A percentile compares a stretch with the other conserved stretches of the same genome.
Evolutionary conservation across 37 sponge, comb jelly and placozoan genomes (phyloP).

Genomic region (Spongia lamella): DNA sequence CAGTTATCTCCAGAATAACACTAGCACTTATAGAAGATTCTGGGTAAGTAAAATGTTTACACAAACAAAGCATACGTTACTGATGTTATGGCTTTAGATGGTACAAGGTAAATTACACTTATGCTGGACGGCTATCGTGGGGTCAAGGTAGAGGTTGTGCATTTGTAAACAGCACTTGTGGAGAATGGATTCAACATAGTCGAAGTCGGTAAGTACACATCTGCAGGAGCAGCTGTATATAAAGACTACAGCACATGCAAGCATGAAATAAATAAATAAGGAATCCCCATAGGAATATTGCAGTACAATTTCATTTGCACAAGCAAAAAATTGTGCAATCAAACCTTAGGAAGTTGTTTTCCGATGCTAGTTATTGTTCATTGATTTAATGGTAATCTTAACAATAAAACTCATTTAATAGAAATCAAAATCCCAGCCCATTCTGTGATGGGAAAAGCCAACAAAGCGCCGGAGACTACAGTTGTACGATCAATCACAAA

Average conservation of each 20-base stretch:
- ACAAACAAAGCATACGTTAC: background rate
- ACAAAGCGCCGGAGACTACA: background rate
- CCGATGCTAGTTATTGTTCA: too few species aligned
- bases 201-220: background rate
- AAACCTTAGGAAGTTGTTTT: too few species aligned
- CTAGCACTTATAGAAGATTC: slow-evolving; percentile 72
- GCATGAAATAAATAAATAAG: background rate
- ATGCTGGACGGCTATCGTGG: slow-evolving; percentile 40
- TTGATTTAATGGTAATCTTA: too few species aligned
- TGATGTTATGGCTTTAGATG: slow-evolving; percentile 38
- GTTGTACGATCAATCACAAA: slow-evolving; percentile 33
- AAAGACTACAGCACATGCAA: background rate
- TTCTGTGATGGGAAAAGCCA: slow-evolving; percentile 33
- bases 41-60: slow-evolving; percentile 40
- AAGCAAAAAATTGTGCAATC: too few species aligned
- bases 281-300: background rate
- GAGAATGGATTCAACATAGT: slow-evolving; percentile 35
- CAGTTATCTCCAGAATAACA: slow-evolving; percentile 46
- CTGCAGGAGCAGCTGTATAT: background rate
- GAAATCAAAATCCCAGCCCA: slow-evolving; percentile 7
- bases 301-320: background rate
- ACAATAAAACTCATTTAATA: too few species aligned
- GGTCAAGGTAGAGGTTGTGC: slow-evolving; percentile 58
- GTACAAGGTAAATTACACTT: slow-evolving; percentile 61
- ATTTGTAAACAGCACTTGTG: slow-evolving; percentile 63